A percentile compares a stretch with the other conserved stretches of the same genome.
Conservation (phyloP, 2,113 vertebrate genomes). For the Cyanoliseus patagonus region DNA sequence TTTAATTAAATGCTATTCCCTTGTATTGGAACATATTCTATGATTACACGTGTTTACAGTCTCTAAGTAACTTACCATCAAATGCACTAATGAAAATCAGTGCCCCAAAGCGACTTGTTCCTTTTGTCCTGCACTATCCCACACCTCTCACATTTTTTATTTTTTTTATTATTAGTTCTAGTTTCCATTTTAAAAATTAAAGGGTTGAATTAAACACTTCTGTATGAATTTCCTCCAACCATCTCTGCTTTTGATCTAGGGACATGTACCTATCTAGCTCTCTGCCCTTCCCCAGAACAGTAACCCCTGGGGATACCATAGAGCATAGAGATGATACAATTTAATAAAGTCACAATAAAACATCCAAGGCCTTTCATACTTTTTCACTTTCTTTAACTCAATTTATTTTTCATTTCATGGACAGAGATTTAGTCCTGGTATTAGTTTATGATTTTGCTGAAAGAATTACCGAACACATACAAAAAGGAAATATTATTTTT, state of each 20-base stretch:
- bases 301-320: conserved; percentile 71
- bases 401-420: conserved; percentile 90
- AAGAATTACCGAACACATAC: conserved; percentile 83
- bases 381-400: conserved; percentile 83
- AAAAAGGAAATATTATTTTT: conserved; percentile 85
- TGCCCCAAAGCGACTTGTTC: not conserved
- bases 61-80: not conserved
- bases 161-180: not conserved
- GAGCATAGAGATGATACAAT: conserved; percentile 76
- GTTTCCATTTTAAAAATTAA: conserved; percentile 40
- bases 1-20: conserved; percentile 66
- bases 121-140: not conserved
- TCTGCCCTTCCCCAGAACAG: conserved; percentile 60
- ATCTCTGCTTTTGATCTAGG: conserved; percentile 40
- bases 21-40: conserved; percentile 8
- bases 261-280: conserved; percentile 33
- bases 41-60: conserved; percentile 15
- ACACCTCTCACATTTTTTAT: not conserved
- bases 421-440: conserved; percentile 84
- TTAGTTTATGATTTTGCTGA: conserved; percentile 87
- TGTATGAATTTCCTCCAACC: not conserved
- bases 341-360: conserved; percentile 85
- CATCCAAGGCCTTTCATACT: conserved; percentile 79
- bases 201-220: not conserved
- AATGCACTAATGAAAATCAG: conserved; percentile 6